These are phyloP conservation scores for Ylistrum balloti DNA, from an alignment of 1,140 invertebrate genomes.

Conservation along the genomic window DNA sequence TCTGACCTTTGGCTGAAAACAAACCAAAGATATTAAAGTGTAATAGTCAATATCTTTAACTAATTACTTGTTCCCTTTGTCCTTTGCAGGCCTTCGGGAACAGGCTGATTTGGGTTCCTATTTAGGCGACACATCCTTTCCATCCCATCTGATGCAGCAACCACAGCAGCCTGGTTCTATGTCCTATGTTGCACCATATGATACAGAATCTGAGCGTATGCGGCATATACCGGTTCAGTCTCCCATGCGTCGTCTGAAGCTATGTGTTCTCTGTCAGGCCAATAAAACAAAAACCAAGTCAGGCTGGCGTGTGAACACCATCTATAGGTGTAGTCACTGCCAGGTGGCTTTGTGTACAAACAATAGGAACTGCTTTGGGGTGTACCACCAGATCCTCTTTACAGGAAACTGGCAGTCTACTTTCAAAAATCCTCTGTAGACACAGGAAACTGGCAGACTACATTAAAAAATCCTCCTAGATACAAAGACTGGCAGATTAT, in stretches of 20 bases:
- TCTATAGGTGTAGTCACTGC: slow-evolving; percentile 53
- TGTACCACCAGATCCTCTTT: slow-evolving; percentile 45
- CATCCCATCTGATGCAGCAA: background rate
- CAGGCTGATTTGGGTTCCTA: background rate
- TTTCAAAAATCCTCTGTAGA: background rate
- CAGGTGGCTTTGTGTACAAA: slow-evolving; percentile 54
- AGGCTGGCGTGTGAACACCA: slow-evolving; percentile 54
- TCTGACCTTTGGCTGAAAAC: background rate
- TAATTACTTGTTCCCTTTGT: slow-evolving; percentile 30
- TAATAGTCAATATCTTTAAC: background rate
- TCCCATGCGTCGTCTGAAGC: background rate
- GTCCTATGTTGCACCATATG: background rate
- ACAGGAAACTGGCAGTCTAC: background rate
- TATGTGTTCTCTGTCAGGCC: slow-evolving; percentile 44
- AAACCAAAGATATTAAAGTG: background rate
- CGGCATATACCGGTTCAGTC: background rate
- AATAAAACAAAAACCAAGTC: slow-evolving; percentile 51
- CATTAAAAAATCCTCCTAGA: too few relatives aligned
- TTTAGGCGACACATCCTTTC: background rate
- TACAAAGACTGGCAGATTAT: too few relatives aligned
- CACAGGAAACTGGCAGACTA: too few relatives aligned
- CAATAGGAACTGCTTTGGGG: slow-evolving; percentile 52
- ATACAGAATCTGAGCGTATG: background rate
- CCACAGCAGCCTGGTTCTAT: background rate
- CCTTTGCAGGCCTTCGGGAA: slow-evolving; percentile 22